Evolutionary conservation across 2,797 vertebrate genomes (phyloP), one percentile per base, ranked within the genome.

Genomic region (Buceros bicornis): DNA sequence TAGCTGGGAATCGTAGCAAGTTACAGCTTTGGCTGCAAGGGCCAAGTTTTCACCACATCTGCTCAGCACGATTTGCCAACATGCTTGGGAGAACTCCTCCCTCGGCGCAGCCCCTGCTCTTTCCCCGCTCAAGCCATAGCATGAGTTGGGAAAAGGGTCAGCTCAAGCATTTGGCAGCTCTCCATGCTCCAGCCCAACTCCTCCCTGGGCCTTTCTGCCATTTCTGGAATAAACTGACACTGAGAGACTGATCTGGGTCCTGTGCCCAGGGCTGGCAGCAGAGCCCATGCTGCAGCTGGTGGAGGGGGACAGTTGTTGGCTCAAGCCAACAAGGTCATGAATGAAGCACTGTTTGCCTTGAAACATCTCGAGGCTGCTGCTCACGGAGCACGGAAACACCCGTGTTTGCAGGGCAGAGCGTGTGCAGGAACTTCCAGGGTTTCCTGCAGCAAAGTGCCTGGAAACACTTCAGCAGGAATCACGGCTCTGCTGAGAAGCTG

Each of bases 281-380:
- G 54, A 71, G 31, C 28, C 31, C 3, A 0, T 6, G 40, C 65
- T 87, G 76, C 89, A 96, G 88, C 86, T 96, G 95, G 53, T 31
- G n/a, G 20, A 54, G 64, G 57, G 24, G 85, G 58, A 83, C 65
- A 79, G 77, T 20, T 40, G 58, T n/a, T 76, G 62, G 50, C 70
- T 87, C 25, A 33, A 58, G 72, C 54, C 67, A 48, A 11, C 11
- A 35, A 53, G 28, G 42, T 73, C 87, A 31, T 93, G 85, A 94
- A 93, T 94, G 86, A 76, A 91, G 11, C 72, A 69, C 78, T 90
- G 82, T 80, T 93, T 95, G 31, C 71, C 58, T 65, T 65, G 80
- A 58, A 91, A 54, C 12, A 9, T 73, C 60, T 60, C 0, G 0
- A 62, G 24, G 20, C 26, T 91, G 71, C 80, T 83, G 85, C 61